phyloP scores from a whole-genome alignment of 2,888 invertebrate genomes.

The Teinopalpus imperialis region DNA sequence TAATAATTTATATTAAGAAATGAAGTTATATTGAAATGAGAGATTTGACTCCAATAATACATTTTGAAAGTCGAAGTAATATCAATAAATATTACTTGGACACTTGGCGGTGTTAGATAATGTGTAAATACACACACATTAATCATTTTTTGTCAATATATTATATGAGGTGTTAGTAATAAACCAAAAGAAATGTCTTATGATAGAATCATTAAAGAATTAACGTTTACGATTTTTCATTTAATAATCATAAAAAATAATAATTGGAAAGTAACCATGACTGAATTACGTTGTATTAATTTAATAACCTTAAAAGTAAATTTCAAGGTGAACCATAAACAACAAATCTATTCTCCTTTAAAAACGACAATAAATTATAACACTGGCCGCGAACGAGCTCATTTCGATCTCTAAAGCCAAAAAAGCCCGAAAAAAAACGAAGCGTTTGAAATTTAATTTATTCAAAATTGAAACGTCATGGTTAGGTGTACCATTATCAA shows the following conservation, averaged over 20 bases:
- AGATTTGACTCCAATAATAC: too few relatives aligned
- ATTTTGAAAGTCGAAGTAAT: neutral
- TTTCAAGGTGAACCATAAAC: constrained; percentile 50
- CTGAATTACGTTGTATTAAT: constrained; percentile 26
- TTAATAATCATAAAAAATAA: constrained; percentile 25
- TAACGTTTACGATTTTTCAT: constrained; percentile 11
- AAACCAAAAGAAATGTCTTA: neutral
- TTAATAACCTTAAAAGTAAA: constrained; percentile 38
- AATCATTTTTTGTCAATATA: constrained; percentile 5
- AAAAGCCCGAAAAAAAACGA: constrained; percentile 68
- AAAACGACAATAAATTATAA: constrained; percentile 74
- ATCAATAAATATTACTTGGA: neutral
- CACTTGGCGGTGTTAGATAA: neutral
- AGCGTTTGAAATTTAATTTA: constrained; percentile 82
- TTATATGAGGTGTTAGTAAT: neutral
- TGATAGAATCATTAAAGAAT: constrained; percentile 10
- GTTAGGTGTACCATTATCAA: constrained; percentile 26
- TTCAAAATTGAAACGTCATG: constrained; percentile 82
- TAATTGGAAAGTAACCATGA: constrained; percentile 23
- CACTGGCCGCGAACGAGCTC: constrained; percentile 64
- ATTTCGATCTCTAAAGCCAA: constrained; percentile 58
- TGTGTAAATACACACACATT: constrained; percentile 1
- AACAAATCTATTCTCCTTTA: constrained; percentile 60
- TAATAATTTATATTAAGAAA: too few relatives aligned
- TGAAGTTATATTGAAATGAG: too few relatives aligned